Percentiles rank a stretch among this genome's conserved stretches.
phyloP scores from a whole-genome alignment of 2,888 invertebrate species.

The Cecidostiba fungosa region DNA sequence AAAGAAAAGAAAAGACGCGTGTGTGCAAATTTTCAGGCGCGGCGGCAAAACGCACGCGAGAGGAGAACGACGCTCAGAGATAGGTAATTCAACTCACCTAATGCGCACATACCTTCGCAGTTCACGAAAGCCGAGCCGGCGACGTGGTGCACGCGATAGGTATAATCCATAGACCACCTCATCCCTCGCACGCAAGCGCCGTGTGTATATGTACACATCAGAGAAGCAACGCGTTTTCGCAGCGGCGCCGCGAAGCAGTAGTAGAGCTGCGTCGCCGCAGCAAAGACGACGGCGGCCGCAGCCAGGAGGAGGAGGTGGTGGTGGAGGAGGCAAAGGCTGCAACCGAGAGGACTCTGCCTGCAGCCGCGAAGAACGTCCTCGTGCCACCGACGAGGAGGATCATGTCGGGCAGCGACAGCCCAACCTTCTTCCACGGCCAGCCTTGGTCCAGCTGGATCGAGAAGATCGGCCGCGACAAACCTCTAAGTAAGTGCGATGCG shows the following conservation, averaged over 20 bases:
- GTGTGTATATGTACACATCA: neutral
- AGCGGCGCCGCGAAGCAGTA: neutral
- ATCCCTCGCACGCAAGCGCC: neutral
- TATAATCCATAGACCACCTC: neutral
- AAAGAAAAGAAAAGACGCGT: neutral
- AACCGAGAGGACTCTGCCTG: neutral
- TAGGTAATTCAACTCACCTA: too few relatives aligned
- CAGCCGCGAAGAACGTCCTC: neutral
- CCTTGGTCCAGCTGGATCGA: conserved; percentile 80
- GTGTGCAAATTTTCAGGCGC: neutral
- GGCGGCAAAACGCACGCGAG: neutral
- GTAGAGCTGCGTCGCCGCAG: conserved; percentile 10
- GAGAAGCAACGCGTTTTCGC: neutral
- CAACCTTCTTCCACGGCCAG: conserved; percentile 80
- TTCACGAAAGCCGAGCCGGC: neutral
- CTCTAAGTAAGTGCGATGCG: conserved; percentile 74
- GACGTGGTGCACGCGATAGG: neutral
- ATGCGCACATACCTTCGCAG: too few relatives aligned
- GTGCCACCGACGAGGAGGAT: neutral
- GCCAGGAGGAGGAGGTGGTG: neutral
- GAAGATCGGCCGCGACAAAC: conserved; percentile 78
- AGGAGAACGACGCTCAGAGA: too few relatives aligned
- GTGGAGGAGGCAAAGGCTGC: neutral
- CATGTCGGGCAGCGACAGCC: conserved; percentile 80
- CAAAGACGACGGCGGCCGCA: neutral